A percentile compares a stretch with the other conserved stretches of the same genome.
phyloP scores from a whole-genome alignment of 2,797 vertebrate species.

The Rallus crepitans region DNA sequence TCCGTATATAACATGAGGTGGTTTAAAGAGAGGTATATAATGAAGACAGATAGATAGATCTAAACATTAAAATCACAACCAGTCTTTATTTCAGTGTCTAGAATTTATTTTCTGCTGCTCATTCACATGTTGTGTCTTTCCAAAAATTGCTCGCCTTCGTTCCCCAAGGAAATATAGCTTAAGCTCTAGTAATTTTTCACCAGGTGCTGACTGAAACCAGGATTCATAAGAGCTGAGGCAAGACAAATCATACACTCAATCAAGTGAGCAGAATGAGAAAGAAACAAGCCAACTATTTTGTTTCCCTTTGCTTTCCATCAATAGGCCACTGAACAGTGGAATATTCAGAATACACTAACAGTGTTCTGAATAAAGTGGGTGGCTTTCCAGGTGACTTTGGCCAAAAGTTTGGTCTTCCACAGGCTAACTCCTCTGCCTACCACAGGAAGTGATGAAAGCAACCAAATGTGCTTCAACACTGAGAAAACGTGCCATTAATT shows the following conservation, averaged over 20 bases:
- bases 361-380: no score
- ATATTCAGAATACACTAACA: background rate
- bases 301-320: background rate
- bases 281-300: background rate
- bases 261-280: background rate
- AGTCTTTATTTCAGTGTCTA: background rate
- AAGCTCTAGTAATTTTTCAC: background rate
- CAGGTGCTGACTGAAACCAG: background rate
- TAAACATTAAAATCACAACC: background rate
- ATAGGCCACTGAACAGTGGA: background rate
- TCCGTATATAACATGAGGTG: background rate
- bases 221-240: background rate
- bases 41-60: background rate
- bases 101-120: background rate
- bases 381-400: background rate
- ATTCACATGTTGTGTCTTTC: background rate
- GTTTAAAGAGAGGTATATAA: background rate
- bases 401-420: background rate
- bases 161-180: background rate
- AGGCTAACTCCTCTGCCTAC: background rate
- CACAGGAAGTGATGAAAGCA: background rate
- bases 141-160: background rate
- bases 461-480: background rate
- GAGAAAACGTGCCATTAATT: background rate
- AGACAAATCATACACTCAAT: background rate